phyloP scores from a whole-genome alignment of 2,113 vertebrate genomes.

The Chlorodrepanis virens region DNA sequence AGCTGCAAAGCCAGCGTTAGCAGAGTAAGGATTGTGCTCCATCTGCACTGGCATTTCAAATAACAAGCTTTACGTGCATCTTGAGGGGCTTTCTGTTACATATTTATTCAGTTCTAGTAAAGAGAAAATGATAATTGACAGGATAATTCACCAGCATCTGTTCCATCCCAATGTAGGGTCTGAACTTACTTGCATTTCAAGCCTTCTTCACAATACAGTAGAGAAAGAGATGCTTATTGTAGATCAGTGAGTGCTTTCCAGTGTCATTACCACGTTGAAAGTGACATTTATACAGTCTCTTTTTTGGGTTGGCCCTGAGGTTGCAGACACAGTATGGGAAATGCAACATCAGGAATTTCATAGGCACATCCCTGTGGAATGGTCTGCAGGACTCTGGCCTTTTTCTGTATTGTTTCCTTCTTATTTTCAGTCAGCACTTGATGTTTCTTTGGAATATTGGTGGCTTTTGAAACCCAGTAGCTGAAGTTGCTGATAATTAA shows the following conservation, averaged over 20 bases:
- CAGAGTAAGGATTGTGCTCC: not conserved
- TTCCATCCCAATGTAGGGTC: not conserved
- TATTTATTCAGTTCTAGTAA: not conserved
- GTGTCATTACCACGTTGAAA: not conserved
- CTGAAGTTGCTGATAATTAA: constrained; percentile 19
- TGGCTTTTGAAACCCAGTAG: not conserved
- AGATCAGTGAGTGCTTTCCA: not conserved
- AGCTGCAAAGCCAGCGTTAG: not conserved
- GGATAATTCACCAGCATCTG: not conserved
- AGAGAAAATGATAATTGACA: not conserved
- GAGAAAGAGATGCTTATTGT: not conserved
- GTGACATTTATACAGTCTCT: not conserved
- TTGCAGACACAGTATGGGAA: not conserved
- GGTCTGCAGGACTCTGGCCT: not conserved
- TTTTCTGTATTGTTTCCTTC: not conserved
- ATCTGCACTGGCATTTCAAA: not conserved
- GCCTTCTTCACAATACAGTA: not conserved
- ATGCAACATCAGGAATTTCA: not conserved
- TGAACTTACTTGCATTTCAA: not conserved
- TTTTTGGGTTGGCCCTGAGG: not conserved
- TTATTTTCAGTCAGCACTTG: not conserved
- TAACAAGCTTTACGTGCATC: not conserved
- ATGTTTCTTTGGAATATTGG: not conserved
- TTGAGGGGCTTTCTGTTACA: not conserved
- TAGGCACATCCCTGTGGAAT: not conserved